Base-by-base conservation (phyloP, 1,140 invertebrate genomes). In the Gryon sp. region DNA sequence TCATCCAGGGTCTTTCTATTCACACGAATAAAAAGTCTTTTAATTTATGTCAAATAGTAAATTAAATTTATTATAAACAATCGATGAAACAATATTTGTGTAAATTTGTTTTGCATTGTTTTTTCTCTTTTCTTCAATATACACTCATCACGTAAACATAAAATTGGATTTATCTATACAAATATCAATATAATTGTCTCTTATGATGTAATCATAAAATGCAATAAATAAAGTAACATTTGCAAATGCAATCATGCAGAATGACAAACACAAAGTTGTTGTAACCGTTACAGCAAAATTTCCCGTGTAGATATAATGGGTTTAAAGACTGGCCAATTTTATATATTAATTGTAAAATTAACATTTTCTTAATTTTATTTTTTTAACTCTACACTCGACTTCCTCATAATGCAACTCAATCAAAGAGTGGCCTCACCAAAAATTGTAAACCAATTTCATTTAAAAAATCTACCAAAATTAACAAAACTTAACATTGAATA, bases 231-330 rank as follows among this genome's bases (percentile, higher is more conserved):
- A 26, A 19, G 9, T n/a, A n/a, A n/a, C n/a, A n/a, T n/a, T n/a
- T n/a, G n/a, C n/a, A 6, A 32, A 32, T n/a, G 2, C n/a, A 32
- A n/a, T 32, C 7, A 32, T 32, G n/a, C 30, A n/a, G n/a, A n/a
- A 32, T 32, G 4, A 24, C 7, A n/a, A n/a, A 43, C 28, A 53
- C 22, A 43, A 43, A 41, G 28, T 69, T 73, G 62, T 78, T 70
- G 62, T 75, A 68, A 75, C 55, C 72, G 48, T 60, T 66, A 12
- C 53, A 52, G 34, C 30, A 62, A 68, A 69, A 57, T 69, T 75
- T 76, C 57, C 63, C 73, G 70, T 75, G 62, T 72, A 62, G 68
- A 62, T 45, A 60, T 36, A 7, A 46, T 30, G 9, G 4, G 36
- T 38, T 2, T 18, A 18, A 19, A 1, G 36, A 18, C 4, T 38